These are phyloP conservation scores for Rhabdomys dilectus DNA, from an alignment of 2,113 vertebrate genomes.

Conservation along the genomic window DNA sequence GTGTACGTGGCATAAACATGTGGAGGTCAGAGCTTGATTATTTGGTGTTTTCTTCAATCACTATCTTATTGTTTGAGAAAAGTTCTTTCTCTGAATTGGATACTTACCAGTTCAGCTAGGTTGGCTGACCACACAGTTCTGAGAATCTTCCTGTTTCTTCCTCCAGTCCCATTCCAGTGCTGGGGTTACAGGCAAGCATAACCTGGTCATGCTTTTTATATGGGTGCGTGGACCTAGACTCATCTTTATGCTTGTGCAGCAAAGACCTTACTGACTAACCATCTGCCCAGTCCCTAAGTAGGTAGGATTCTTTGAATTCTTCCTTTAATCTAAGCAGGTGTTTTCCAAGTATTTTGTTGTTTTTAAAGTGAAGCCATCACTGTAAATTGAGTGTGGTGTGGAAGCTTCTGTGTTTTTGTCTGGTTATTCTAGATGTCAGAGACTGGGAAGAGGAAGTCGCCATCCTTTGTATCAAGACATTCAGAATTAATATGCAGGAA, in stretches of 20 bases:
- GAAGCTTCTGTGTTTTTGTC: not conserved
- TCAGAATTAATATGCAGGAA: not conserved
- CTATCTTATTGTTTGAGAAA: not conserved
- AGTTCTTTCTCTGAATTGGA: not conserved
- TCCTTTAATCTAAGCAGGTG: not conserved
- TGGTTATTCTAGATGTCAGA: not conserved
- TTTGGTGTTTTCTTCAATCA: too few relatives aligned
- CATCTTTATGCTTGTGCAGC: not conserved
- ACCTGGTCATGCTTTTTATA: too few relatives aligned
- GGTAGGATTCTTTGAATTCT: constrained; percentile 9
- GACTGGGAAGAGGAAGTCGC: not conserved
- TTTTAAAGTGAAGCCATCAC: constrained; percentile 16
- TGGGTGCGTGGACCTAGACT: too few relatives aligned
- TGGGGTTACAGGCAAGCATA: not conserved
- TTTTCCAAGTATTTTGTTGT: not conserved
- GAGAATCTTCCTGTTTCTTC: not conserved
- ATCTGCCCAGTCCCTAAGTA: not conserved
- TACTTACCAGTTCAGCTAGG: not conserved
- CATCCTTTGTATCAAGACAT: not conserved
- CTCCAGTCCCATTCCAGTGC: too few relatives aligned
- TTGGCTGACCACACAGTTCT: not conserved
- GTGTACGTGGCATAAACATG: too few relatives aligned
- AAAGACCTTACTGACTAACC: not conserved
- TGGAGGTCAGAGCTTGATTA: not conserved
- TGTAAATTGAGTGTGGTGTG: not conserved